These are phyloP conservation scores for Odontomachus brunneus DNA, from an alignment of 1,140 invertebrate genomes.

Conservation along the genomic window DNA sequence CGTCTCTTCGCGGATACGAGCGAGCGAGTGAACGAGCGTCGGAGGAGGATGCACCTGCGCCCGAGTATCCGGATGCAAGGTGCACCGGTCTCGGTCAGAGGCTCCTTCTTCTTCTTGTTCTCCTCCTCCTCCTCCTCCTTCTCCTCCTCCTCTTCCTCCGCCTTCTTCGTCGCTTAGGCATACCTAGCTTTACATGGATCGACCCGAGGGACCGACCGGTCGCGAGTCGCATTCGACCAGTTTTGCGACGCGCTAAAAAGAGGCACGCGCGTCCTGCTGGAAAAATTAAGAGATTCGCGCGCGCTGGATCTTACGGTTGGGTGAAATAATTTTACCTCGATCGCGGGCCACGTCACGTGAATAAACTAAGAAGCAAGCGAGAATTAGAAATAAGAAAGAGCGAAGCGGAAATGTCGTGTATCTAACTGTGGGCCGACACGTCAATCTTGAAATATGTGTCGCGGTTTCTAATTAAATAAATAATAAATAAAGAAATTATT, in stretches of 20 bases:
- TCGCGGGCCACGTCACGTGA: background rate
- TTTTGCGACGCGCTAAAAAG: background rate
- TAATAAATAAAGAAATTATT: constrained; percentile 16
- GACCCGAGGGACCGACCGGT: background rate
- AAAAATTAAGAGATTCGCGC: constrained; percentile 3
- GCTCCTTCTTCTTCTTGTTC: constrained; percentile 43
- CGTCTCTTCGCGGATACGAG: constrained; percentile 37
- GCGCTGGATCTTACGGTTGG: no score
- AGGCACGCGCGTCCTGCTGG: background rate
- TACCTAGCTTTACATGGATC: constrained; percentile 41
- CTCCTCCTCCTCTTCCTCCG: constrained; percentile 12
- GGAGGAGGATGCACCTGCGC: constrained; percentile 58
- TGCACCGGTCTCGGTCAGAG: constrained; percentile 36
- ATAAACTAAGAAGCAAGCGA: background rate
- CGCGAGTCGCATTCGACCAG: constrained; percentile 11
- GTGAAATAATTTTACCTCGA: no score
- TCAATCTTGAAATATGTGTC: background rate
- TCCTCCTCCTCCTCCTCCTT: background rate
- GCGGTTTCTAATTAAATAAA: background rate
- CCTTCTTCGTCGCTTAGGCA: constrained; percentile 15
- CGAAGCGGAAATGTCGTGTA: background rate
- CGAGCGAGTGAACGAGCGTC: constrained; percentile 22
- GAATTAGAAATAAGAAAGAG: background rate
- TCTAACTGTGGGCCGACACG: background rate
- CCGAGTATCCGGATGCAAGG: constrained; percentile 56